Evolutionary conservation across 1,140 invertebrate species (phyloP).

Genomic region (Caligus rogercresseyi): DNA sequence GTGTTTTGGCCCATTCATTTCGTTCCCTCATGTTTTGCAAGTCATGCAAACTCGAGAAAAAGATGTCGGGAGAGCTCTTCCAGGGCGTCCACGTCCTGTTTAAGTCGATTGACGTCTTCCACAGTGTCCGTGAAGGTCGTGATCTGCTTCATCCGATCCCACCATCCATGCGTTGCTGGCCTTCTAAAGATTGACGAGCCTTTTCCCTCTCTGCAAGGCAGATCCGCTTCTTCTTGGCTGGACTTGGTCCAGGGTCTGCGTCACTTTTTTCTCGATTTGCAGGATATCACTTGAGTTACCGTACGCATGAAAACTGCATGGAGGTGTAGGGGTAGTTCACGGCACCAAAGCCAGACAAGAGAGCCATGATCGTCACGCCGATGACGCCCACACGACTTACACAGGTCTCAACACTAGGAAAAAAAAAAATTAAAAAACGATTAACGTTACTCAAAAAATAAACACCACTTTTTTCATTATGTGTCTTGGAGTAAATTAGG

Average conservation of each 20-base stretch:
- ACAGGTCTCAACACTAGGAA: slow-evolving; percentile 39
- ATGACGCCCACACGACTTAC: slow-evolving; percentile 91
- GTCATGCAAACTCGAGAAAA: slow-evolving; percentile 87
- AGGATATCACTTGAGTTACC: slow-evolving; percentile 46
- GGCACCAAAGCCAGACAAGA: slow-evolving; percentile 97
- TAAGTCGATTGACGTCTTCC: slow-evolving; percentile 23
- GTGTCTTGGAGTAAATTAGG: no score
- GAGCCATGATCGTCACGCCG: slow-evolving; percentile 97
- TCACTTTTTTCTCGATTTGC: slow-evolving; percentile 68
- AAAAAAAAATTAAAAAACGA: no score
- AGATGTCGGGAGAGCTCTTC: slow-evolving; percentile 48
- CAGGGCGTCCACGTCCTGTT: slow-evolving; percentile 24
- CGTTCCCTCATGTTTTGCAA: slow-evolving; percentile 79
- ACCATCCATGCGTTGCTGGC: not conserved
- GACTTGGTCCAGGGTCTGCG: slow-evolving; percentile 92
- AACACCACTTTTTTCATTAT: no score
- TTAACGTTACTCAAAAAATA: no score
- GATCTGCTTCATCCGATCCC: slow-evolving; percentile 10
- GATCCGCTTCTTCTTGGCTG: slow-evolving; percentile 80
- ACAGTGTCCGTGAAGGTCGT: not conserved
- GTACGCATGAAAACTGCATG: slow-evolving; percentile 95
- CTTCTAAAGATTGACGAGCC: not conserved
- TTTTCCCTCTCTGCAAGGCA: slow-evolving; percentile 42
- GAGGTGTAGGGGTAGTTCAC: slow-evolving; percentile 99
- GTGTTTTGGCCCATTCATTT: slow-evolving; percentile 85